A percentile compares a stretch with the other conserved stretches of the same genome.
phyloP scores from a whole-genome alignment of 2,113 vertebrate genomes.

The Pelecanus crispus region DNA sequence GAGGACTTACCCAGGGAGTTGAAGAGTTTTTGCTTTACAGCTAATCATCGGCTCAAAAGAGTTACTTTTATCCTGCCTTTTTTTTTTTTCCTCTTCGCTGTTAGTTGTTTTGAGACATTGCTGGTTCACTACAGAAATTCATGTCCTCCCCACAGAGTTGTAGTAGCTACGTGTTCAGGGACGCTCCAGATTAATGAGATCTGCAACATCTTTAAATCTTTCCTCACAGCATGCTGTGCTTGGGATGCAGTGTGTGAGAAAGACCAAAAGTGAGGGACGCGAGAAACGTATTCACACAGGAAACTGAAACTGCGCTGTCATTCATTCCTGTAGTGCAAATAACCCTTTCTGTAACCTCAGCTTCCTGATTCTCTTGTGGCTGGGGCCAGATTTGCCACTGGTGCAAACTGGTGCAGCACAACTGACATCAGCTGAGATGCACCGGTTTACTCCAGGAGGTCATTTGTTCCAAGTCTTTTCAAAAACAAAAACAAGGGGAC shows the following conservation, averaged over 20 bases:
- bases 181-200: slow-evolving; percentile 16
- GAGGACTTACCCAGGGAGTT: not conserved
- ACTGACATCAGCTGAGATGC: not conserved
- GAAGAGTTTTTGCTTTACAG: not conserved
- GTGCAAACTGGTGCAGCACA: not conserved
- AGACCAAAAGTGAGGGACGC: slow-evolving; percentile 11
- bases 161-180: not conserved
- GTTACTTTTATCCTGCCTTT: not conserved
- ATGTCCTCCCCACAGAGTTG: not conserved
- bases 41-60: not conserved
- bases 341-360: slow-evolving; percentile 48
- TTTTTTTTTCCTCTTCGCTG: not conserved
- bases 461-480: not conserved
- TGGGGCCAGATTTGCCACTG: slow-evolving; percentile 33
- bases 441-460: not conserved
- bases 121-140: not conserved
- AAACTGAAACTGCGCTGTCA: slow-evolving; percentile 49
- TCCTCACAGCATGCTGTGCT: not conserved
- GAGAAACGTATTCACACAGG: slow-evolving; percentile 5
- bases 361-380: slow-evolving; percentile 46
- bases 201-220: slow-evolving; percentile 19
- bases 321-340: slow-evolving; percentile 58
- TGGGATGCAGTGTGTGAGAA: slow-evolving; percentile 32
- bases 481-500: not conserved
- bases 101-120: not conserved